Percentiles rank a stretch among this genome's conserved stretches.
These are phyloP conservation scores for Aythya baeri DNA, from an alignment of 2,113 vertebrate genomes.

Conservation along the genomic window DNA sequence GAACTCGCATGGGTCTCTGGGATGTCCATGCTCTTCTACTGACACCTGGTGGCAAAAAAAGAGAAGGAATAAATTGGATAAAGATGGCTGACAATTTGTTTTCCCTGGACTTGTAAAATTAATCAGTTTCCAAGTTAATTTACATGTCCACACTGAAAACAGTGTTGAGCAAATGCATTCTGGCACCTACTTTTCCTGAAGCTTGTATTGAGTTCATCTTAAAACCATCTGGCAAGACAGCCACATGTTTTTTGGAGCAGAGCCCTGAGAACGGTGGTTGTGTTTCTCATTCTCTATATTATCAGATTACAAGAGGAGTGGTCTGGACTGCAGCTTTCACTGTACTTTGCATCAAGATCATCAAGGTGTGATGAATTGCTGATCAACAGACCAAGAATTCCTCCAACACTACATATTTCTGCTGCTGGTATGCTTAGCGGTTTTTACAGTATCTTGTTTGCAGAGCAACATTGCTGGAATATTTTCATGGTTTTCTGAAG, in stretches of 20 bases:
- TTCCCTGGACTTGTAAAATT: background rate
- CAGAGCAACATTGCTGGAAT: background rate
- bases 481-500: background rate
- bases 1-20: background rate
- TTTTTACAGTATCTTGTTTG: background rate
- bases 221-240: background rate
- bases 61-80: background rate
- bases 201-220: background rate
- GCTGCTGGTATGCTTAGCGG: background rate
- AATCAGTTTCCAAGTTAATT: background rate
- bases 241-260: background rate
- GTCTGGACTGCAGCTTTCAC: background rate
- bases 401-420: background rate
- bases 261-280: background rate
- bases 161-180: background rate
- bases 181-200: background rate
- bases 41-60: conserved; percentile 45
- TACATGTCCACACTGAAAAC: background rate
- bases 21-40: background rate
- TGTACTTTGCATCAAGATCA: background rate
- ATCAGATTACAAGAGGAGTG: background rate
- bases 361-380: background rate
- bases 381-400: background rate
- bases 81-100: conserved; percentile 18
- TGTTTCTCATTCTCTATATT: background rate